A percentile compares a stretch with the other conserved stretches of the same genome.
phyloP scores from a whole-genome alignment of 2,797 vertebrate species.

The Scolopax bukidnonensis region DNA sequence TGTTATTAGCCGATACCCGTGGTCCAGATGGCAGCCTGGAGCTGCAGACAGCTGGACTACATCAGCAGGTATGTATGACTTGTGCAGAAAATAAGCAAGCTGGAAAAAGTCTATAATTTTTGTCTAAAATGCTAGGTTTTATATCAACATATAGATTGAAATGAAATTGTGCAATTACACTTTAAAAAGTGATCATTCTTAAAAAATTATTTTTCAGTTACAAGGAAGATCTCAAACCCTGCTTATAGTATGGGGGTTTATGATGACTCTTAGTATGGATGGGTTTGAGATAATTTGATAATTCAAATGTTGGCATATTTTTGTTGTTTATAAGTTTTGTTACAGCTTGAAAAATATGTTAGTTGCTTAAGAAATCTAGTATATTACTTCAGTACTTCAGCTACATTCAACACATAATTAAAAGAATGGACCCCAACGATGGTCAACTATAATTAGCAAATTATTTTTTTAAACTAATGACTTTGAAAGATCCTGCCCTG shows the following conservation, averaged over 20 bases:
- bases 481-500: neutral
- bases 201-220: neutral
- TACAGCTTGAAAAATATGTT: neutral
- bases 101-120: neutral
- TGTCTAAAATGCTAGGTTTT: neutral
- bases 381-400: neutral
- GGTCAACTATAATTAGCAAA: neutral
- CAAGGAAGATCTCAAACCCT: neutral
- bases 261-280: neutral
- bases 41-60: conserved; percentile 77
- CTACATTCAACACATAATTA: neutral
- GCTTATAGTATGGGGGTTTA: neutral
- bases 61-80: conserved; percentile 84
- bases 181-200: neutral
- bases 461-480: neutral
- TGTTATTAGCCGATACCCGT: conserved; percentile 76
- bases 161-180: neutral
- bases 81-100: neutral
- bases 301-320: neutral
- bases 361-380: neutral
- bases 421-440: neutral
- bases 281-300: neutral
- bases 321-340: neutral
- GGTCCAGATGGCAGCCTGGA: conserved; percentile 82
- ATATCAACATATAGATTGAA: neutral